Evolutionary conservation across 2,113 vertebrate genomes (phyloP), one percentile per base, ranked within the genome.

Genomic region (Oryzias javanicus): DNA sequence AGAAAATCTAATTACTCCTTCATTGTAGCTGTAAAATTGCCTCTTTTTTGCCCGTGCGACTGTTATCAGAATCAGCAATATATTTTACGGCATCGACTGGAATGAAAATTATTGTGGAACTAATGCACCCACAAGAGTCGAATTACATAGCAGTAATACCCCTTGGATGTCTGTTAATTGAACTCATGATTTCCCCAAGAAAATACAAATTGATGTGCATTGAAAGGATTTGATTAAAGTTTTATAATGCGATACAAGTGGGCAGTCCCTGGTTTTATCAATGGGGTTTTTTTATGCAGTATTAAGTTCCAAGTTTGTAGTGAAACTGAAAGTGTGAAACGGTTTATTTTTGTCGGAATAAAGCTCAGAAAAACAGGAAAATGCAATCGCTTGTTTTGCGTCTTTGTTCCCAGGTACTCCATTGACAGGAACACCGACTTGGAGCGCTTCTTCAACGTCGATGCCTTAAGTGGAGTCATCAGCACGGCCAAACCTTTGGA

Each of bases 341-440:
- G 17, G n/a, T 44, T 27, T 5, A 52, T 35, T 49, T 25, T 22
- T 47, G 29, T 35, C 18, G 47, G 25, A 57, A 49, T 67, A 4
- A 55, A 69, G 46, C 27, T 64, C 14, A 29, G n/a, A 35, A 53
- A 42, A 40, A 47, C n/a, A 56, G 58, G 16, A 58, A 68, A 60
- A 20, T 41, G 5, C 14, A 7, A 19, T 18, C 17, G n/a, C 17
- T 20, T 40, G 56, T 54, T 29, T 27, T 66, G 62, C 52, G 63
- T 64, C 13, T 74, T 45, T 79, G 78, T 63, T 66, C 70, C 18
- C 86, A 99, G 96, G 86, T 99, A 98, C 82, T 97, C 96, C 0
- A 98, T 99, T 70, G 96, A 99, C 90, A 92, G 97, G 73, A 98
- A 98, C 86, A 99, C 97, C 4, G 97, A 99, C 76, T 80, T 98